Evolutionary conservation across 2,888 invertebrate species (phyloP).

Genomic region (Caenorhabditis angaria): DNA sequence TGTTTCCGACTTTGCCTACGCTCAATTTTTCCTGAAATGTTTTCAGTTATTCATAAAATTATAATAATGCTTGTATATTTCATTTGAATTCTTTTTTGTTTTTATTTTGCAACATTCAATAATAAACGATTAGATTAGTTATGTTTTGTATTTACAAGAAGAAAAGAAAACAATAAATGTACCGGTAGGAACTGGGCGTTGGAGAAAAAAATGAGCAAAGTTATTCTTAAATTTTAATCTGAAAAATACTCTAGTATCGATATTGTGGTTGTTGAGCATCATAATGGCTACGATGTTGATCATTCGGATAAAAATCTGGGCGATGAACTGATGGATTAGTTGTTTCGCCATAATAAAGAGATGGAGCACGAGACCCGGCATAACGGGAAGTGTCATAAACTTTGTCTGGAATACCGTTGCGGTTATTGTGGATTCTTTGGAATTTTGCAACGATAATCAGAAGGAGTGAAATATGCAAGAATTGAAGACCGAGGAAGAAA

Average conservation of each 20-base stretch:
- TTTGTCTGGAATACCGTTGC: constrained; percentile 54
- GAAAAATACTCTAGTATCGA: not conserved
- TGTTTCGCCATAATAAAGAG: constrained; percentile 41
- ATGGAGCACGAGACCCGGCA: constrained; percentile 42
- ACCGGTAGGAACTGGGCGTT: constrained; percentile 6
- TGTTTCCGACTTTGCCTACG: not conserved
- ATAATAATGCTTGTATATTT: too few species aligned
- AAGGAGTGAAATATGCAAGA: constrained; percentile 70
- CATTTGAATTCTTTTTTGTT: too few species aligned
- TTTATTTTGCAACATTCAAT: too few species aligned
- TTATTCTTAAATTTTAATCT: not conserved
- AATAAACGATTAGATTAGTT: too few species aligned
- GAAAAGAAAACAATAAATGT: not conserved
- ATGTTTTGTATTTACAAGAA: not conserved
- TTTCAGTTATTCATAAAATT: too few species aligned
- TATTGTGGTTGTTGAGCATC: constrained; percentile 7
- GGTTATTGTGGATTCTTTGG: constrained; percentile 69
- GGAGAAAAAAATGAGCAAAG: constrained; percentile 9
- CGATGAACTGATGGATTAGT: constrained; percentile 29
- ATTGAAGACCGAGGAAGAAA: constrained; percentile 72
- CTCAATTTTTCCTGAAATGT: not conserved
- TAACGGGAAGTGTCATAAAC: constrained; percentile 29
- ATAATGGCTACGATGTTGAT: constrained; percentile 8
- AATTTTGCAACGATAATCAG: constrained; percentile 71
- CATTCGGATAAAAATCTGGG: constrained; percentile 18